Evolutionary conservation across 2,888 invertebrate genomes (phyloP).

Genomic region (Ernsta delagoae): DNA sequence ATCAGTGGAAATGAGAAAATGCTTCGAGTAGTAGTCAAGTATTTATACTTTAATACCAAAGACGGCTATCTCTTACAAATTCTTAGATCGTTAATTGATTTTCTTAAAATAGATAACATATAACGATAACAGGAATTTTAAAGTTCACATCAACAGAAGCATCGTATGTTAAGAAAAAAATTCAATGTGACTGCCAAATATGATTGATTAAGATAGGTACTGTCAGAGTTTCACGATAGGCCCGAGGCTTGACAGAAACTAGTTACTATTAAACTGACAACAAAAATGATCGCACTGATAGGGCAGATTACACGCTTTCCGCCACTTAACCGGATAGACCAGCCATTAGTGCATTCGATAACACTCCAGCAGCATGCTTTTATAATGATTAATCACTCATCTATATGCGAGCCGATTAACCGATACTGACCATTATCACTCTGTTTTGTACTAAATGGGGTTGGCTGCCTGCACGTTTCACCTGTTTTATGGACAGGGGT

Average conservation of each 20-base stretch:
- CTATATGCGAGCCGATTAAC: conserved; percentile 32
- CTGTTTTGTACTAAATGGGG: conserved; percentile 6
- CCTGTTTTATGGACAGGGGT: conserved; percentile 15
- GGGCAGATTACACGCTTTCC: conserved; percentile 22
- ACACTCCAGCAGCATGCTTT: conserved; percentile 26
- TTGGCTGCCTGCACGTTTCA: conserved; percentile 26
- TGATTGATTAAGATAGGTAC: not conserved
- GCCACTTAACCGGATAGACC: conserved; percentile 24
- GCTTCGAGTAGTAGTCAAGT: not conserved
- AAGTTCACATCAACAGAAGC: not conserved
- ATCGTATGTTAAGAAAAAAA: not conserved
- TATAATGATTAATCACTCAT: conserved; percentile 36
- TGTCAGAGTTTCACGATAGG: not conserved
- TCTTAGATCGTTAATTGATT: not conserved
- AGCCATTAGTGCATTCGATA: conserved; percentile 32
- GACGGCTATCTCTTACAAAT: not conserved
- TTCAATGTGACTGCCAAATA: not conserved
- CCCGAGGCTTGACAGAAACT: not conserved
- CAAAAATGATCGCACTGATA: conserved; percentile 19
- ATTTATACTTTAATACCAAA: not conserved
- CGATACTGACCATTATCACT: conserved; percentile 34
- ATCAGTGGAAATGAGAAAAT: conserved; percentile 21
- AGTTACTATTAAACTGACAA: conserved; percentile 13
- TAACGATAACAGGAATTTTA: not conserved
- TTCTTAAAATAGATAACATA: no score